Evolutionary conservation across 2,888 invertebrate genomes (phyloP), one percentile per base, ranked within the genome.

Genomic region (Proisotoma minuta): DNA sequence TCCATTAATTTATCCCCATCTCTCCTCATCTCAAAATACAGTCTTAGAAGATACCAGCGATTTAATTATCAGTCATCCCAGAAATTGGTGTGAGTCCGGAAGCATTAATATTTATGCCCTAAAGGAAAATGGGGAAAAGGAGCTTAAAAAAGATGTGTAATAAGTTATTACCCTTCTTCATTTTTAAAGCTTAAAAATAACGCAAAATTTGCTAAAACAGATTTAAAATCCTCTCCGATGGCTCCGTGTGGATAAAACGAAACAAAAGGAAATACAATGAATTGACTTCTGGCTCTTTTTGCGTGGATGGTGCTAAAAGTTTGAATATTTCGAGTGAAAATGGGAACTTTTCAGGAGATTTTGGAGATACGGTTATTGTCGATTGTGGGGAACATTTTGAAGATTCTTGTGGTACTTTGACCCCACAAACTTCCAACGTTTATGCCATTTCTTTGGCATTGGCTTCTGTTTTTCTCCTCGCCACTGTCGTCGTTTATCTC

Each of bases 371-470:
- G 1, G 59, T 69, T 39, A 60, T 66, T 2, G 60, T 65, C 54
- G 63, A 66, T 24, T 69, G 69, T 49, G 64, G 60, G 10, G 49
- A 49, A 5, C n/a, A n/a, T 3, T 12, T 22, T 20, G 48, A 27
- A 20, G 23, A 20, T 26, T 8, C 40, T 54, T 5, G 22, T 23
- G 8, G 12, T 22, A 15, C 20, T 24, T 24, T 61, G 65, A 28
- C 53, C 18, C 57, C 28, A 29, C 58, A 47, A 24, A 59, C 69
- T 27, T 62, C 69, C 12, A 50, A 59, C 10, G 15, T 72, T 22
- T 73, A 73, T 51, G 72, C 66, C 23, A 52, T 65, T 1, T 67
- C 66, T 8, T 68, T 73, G 70, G 50, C 68, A 1, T 56, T 71
- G 24, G 69, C 71, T 5, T 68, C 69, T 3, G 56, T 68, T 24